phyloP scores from a whole-genome alignment of 2,113 vertebrate species.

The Limnothrissa miodon region DNA sequence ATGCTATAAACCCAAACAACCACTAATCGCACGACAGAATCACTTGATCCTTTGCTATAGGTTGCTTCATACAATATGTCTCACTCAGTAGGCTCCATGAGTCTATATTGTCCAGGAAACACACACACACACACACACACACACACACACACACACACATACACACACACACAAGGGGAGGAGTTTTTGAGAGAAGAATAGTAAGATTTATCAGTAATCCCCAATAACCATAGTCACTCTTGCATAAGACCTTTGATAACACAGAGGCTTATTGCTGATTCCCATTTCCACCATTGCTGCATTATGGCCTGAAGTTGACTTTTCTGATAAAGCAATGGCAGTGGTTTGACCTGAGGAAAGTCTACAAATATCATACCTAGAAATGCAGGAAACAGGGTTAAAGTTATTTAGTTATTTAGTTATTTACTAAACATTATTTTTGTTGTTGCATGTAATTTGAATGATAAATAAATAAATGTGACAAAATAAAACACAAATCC shows the following conservation, averaged over 20 bases:
- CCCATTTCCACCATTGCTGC: neutral
- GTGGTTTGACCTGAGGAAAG: neutral
- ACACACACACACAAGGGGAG: neutral
- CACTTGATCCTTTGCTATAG: neutral
- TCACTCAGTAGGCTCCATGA: neutral
- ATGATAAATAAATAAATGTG: no score
- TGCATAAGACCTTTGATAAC: neutral
- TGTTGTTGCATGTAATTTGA: no score
- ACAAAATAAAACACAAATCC: no score
- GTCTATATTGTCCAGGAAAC: neutral
- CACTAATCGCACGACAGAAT: neutral
- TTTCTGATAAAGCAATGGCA: neutral
- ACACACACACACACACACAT: neutral
- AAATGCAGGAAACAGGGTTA: neutral
- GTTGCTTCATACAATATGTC: neutral
- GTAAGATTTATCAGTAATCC: slow-evolving; percentile 5
- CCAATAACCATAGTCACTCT: neutral
- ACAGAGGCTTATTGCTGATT: slow-evolving; percentile 8
- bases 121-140: neutral
- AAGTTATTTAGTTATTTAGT: no score
- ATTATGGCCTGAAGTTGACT: neutral
- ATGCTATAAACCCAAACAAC: neutral
- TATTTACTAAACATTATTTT: no score
- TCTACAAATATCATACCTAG: neutral
- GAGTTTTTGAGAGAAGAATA: neutral